phyloP scores from a whole-genome alignment of 2,888 invertebrate species.

The Phengaris arion region DNA sequence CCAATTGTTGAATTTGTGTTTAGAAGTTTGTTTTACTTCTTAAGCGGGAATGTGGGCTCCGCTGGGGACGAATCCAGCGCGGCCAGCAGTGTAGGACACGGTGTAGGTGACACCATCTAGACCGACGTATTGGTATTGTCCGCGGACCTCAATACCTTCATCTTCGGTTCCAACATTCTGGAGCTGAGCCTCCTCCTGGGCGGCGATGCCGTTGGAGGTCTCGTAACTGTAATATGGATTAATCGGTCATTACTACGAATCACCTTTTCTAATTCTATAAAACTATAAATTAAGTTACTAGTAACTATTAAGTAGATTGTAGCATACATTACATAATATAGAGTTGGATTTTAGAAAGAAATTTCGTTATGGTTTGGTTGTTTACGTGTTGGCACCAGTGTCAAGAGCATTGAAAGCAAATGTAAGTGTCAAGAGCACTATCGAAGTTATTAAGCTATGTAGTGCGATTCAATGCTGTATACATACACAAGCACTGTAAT shows the following conservation, averaged over 20 bases:
- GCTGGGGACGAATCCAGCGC: conserved; percentile 75
- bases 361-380: too few relatives aligned
- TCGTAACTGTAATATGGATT: conserved; percentile 35
- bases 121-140: conserved; percentile 60
- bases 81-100: conserved; percentile 73
- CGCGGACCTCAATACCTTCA: conserved; percentile 54
- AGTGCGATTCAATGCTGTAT: too few relatives aligned
- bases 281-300: too few relatives aligned
- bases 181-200: conserved; percentile 23
- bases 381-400: too few relatives aligned
- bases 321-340: too few relatives aligned
- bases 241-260: neutral
- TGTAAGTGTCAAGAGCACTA: too few relatives aligned
- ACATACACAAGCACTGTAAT: too few relatives aligned
- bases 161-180: conserved; percentile 54
- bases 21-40: neutral
- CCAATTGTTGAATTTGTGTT: neutral
- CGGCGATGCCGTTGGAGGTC: conserved; percentile 58
- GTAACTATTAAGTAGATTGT: too few relatives aligned
- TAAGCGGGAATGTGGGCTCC: conserved; percentile 58
- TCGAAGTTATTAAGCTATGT: too few relatives aligned
- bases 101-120: conserved; percentile 68
- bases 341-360: too few relatives aligned
- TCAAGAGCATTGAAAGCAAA: too few relatives aligned
- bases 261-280: too few relatives aligned